Conservation (phyloP, 1,140 invertebrate species). For the Reticulitermes speratus region DNA sequence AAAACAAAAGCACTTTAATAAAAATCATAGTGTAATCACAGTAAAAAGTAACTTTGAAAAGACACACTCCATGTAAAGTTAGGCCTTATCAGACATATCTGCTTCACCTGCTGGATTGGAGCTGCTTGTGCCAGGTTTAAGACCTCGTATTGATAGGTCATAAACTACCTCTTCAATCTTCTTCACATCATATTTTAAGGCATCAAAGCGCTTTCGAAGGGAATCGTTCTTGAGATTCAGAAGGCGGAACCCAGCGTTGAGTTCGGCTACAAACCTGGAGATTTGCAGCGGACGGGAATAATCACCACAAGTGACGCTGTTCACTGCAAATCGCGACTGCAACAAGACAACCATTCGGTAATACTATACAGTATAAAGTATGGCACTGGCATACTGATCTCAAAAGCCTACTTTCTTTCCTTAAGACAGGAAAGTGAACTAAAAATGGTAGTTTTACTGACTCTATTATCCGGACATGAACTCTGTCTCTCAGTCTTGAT, state of each 20-base stretch:
- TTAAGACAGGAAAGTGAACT: no score
- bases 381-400: no score
- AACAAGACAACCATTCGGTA: constrained; percentile 38
- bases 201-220: constrained; percentile 85
- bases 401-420: no score
- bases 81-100: not conserved
- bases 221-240: constrained; percentile 90
- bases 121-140: constrained; percentile 52
- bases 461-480: no score
- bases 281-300: constrained; percentile 79
- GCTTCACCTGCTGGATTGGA: not conserved
- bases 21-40: not conserved
- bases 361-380: not conserved
- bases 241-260: constrained; percentile 85
- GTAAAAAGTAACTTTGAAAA: not conserved
- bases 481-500: no score
- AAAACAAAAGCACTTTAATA: not conserved
- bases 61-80: not conserved
- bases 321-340: constrained; percentile 78
- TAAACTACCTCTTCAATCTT: constrained; percentile 95
- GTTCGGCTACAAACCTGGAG: constrained; percentile 78
- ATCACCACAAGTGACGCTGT: constrained; percentile 84
- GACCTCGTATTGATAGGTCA: constrained; percentile 82
- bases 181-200: constrained; percentile 89
- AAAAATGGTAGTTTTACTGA: no score